Percentiles rank a stretch among this genome's conserved stretches.
Conservation (phyloP, 2,888 invertebrate genomes). For the Acronicta aceris region DNA sequence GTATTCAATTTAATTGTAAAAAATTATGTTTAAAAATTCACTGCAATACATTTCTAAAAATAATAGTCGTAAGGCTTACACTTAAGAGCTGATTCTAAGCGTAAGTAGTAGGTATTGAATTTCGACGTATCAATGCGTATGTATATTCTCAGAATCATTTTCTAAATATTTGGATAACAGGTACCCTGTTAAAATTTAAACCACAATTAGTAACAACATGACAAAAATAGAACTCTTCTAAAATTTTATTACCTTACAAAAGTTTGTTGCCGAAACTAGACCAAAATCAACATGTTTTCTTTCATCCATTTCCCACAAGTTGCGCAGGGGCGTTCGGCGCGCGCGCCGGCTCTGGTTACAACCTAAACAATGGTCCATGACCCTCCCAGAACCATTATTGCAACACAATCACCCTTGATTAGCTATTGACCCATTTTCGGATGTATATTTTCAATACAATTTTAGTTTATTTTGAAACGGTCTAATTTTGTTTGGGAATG, state of each 20-base stretch:
- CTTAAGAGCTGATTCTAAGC: too few species aligned
- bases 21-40: too few species aligned
- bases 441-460: constrained; percentile 57
- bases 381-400: constrained; percentile 58
- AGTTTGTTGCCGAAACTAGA: constrained; percentile 18
- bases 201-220: too few species aligned
- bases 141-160: too few species aligned
- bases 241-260: not conserved
- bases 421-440: constrained; percentile 71
- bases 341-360: constrained; percentile 63
- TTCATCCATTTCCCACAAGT: constrained; percentile 54
- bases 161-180: too few species aligned
- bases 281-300: constrained; percentile 49
- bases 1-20: too few species aligned
- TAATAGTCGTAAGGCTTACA: too few species aligned
- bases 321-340: constrained; percentile 46
- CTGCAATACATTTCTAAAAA: too few species aligned
- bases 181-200: too few species aligned
- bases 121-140: too few species aligned
- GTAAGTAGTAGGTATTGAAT: too few species aligned
- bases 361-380: constrained; percentile 62
- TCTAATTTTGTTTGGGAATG: constrained; percentile 47
- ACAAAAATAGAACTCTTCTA: too few species aligned
- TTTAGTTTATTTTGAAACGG: constrained; percentile 45
- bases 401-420: constrained; percentile 75